phyloP scores from a whole-genome alignment of 2,113 vertebrate species.

The Chunga burmeisteri region DNA sequence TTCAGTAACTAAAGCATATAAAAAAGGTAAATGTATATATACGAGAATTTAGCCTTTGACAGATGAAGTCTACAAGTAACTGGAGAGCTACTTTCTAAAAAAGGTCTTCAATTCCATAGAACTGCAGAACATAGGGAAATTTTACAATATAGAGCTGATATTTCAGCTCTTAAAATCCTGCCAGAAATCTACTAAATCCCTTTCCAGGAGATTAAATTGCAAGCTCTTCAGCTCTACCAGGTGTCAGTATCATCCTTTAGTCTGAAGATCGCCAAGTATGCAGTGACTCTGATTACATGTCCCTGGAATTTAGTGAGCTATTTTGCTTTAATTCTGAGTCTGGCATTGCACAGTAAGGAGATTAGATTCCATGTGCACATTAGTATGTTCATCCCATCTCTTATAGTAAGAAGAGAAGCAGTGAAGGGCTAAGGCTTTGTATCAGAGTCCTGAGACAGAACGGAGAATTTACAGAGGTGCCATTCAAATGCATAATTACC shows the following conservation, averaged over 20 bases:
- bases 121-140: neutral
- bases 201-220: neutral
- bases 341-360: neutral
- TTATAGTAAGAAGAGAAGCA: neutral
- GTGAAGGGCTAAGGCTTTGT: neutral
- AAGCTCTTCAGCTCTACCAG: slow-evolving; percentile 1
- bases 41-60: neutral
- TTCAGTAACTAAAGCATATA: neutral
- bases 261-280: neutral
- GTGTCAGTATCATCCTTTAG: slow-evolving; percentile 2
- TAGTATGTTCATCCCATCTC: neutral
- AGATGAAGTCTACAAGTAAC: neutral
- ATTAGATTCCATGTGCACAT: neutral
- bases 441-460: neutral
- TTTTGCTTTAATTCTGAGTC: neutral
- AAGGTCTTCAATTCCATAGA: neutral
- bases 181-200: neutral
- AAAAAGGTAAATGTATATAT: neutral
- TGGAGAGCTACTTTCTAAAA: neutral
- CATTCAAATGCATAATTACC: neutral
- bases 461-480: neutral
- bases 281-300: neutral
- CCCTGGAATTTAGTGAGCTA: neutral
- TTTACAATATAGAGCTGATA: neutral
- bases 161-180: neutral